phyloP scores from a whole-genome alignment of 2,797 vertebrate species.

The Erpetoichthys calabaricus region DNA sequence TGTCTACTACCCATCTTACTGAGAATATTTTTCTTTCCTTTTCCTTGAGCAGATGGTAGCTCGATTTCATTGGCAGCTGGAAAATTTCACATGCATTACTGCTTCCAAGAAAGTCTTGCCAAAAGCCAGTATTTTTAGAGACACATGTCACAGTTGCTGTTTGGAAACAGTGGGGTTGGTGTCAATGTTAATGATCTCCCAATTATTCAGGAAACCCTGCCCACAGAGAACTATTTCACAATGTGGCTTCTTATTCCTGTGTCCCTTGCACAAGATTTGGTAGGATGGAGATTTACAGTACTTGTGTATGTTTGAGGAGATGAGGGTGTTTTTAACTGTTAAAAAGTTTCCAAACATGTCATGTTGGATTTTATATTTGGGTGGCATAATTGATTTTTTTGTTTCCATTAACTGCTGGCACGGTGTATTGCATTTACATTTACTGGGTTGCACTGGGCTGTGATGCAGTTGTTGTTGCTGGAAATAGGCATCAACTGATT shows the following conservation, averaged over 20 bases:
- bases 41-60: constrained; percentile 6
- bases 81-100: constrained; percentile 38
- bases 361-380: constrained; percentile 6
- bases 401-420: constrained; percentile 15
- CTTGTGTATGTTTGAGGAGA: too few relatives aligned
- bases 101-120: constrained; percentile 37
- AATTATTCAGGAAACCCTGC: constrained; percentile 29
- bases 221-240: constrained; percentile 21
- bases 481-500: constrained; percentile 16
- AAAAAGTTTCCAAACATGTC: background rate
- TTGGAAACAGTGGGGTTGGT: constrained; percentile 22
- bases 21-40: too few relatives aligned
- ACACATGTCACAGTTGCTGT: constrained; percentile 36
- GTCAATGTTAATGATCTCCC: constrained; percentile 34
- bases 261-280: too few relatives aligned
- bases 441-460: constrained; percentile 12
- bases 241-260: background rate
- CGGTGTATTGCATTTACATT: constrained; percentile 6
- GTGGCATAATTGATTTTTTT: constrained; percentile 11
- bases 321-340: background rate
- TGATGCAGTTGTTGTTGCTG: constrained; percentile 14
- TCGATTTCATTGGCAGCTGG: constrained; percentile 37
- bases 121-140: constrained; percentile 46
- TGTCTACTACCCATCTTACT: too few relatives aligned
- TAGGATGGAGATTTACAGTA: too few relatives aligned